Base-by-base conservation (phyloP, 2,888 invertebrate genomes). In the Acrobasis repandana region DNA sequence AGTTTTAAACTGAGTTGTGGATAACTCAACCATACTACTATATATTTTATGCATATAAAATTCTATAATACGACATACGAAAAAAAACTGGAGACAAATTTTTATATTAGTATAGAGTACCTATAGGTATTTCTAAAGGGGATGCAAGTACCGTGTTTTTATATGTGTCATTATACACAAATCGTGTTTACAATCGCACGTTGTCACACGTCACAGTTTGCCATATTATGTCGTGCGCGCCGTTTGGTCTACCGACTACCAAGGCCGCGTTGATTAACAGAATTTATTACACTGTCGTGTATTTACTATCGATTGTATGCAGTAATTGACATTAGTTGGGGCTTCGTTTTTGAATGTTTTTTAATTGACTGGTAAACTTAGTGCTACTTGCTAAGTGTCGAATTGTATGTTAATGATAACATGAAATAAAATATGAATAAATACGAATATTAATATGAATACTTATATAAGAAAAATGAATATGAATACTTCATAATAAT, bases 281-380 rank as follows among this genome's bases (percentile, higher is more conserved):
- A 63, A 66, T 69, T 69, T 66, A 67, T 65, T 61, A 61, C 65
- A 59, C 58, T 46, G 46, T 61, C 52, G 49, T 52, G 64, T 66
- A 67, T 67, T 69, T 69, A 68, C 65, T 63, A 64, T 63, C 68
- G 63, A 67, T 68, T 68, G 68, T 67, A 46, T 52, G 43, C 20
- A 14, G 48, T 48, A 47, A 18, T 63, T 61, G 38, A 56, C 65
- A 62, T 61, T 58, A 60, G 61, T 56, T 51, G 61, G 43, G 36
- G 48, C 61, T 33, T 48, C 4, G 20, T 14, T 46, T 47, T 57
- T 57, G 47, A 33, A 58, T 48, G 48, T 33, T 50, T 50, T 50
- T 50, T 43, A 43, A 43, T 43, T 38, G 36, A 38, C 54, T 54
- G 36, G 36, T 43, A 38, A 38, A 54, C 38, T 43, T 38, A 54